phyloP scores from a whole-genome alignment of 2,113 vertebrate genomes.

The Psittacula cyanocephala region DNA sequence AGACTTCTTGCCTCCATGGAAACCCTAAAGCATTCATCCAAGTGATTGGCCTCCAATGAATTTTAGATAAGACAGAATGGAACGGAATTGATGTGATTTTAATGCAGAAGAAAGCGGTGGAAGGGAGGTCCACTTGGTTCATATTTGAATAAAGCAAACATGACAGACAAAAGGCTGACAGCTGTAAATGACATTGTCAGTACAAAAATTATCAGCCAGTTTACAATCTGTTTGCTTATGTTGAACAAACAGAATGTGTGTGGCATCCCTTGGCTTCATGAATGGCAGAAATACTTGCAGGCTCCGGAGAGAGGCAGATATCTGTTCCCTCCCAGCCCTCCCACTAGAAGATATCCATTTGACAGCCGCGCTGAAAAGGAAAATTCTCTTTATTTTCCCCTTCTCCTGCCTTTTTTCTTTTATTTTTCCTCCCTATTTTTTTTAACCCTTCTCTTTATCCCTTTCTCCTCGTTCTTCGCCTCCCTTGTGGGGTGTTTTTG shows the following conservation, averaged over 20 bases:
- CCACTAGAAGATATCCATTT: constrained; percentile 95
- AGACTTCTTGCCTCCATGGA: constrained; percentile 99
- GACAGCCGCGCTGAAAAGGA: constrained; percentile 88
- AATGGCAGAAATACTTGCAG: constrained; percentile 91
- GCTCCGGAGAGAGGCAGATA: constrained; percentile 88
- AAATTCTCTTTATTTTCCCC: constrained; percentile 64
- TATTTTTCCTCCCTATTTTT: not conserved
- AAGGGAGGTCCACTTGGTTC: constrained; percentile 99
- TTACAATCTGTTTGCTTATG: constrained; percentile 99
- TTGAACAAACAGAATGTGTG: constrained; percentile 99
- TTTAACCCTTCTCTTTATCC: not conserved
- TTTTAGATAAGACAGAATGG: constrained; percentile 99
- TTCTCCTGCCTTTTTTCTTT: not conserved
- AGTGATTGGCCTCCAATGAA: constrained; percentile 99
- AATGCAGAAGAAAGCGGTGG: constrained; percentile 98
- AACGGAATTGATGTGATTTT: constrained; percentile 99
- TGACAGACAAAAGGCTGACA: constrained; percentile 99
- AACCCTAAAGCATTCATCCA: constrained; percentile 97
- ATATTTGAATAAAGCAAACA: constrained; percentile 99
- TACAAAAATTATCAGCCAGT: constrained; percentile 99
- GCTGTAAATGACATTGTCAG: constrained; percentile 99
- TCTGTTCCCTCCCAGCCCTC: constrained; percentile 87
- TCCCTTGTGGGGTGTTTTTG: not conserved
- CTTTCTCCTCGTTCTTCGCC: constrained; percentile 44
- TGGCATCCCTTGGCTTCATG: constrained; percentile 97